Evolutionary conservation across 2,888 invertebrate genomes (phyloP).

Genomic region (Coremacera marginata): DNA sequence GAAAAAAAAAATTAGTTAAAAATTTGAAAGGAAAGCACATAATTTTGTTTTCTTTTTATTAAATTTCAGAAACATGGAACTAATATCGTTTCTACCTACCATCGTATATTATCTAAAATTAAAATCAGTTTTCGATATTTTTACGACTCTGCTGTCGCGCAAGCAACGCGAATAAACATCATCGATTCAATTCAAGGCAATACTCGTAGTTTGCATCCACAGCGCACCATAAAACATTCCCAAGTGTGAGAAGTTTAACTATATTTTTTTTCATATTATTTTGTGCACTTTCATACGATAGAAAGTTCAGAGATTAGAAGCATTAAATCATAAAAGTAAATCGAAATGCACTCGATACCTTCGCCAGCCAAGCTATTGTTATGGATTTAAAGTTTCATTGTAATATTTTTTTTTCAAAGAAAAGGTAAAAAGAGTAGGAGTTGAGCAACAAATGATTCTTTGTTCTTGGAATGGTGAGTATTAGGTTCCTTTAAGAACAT

Average conservation of each 20-base stretch:
- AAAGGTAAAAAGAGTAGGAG: no score
- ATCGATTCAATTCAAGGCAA: not conserved
- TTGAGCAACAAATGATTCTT: no score
- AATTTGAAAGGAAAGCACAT: not conserved
- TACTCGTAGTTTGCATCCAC: not conserved
- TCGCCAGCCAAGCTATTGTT: no score
- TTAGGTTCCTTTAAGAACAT: no score
- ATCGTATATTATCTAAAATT: not conserved
- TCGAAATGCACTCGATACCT: no score
- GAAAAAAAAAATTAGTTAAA: no score
- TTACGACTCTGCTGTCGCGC: not conserved
- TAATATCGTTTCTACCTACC: no score
- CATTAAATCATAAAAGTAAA: not conserved
- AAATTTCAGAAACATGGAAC: not conserved
- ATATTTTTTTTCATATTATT: not conserved
- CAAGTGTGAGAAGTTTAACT: not conserved
- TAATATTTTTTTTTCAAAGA: no score
- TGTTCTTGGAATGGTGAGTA: no score
- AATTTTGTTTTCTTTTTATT: not conserved
- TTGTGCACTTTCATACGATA: not conserved
- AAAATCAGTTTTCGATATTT: constrained; percentile 1
- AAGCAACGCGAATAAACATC: not conserved
- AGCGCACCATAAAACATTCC: not conserved
- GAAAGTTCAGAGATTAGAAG: not conserved
- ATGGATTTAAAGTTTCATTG: no score